Percentiles rank a stretch among this genome's conserved stretches.
These are phyloP conservation scores for Acrobasis consociella DNA, from an alignment of 2,888 invertebrate genomes.

Conservation along the genomic window DNA sequence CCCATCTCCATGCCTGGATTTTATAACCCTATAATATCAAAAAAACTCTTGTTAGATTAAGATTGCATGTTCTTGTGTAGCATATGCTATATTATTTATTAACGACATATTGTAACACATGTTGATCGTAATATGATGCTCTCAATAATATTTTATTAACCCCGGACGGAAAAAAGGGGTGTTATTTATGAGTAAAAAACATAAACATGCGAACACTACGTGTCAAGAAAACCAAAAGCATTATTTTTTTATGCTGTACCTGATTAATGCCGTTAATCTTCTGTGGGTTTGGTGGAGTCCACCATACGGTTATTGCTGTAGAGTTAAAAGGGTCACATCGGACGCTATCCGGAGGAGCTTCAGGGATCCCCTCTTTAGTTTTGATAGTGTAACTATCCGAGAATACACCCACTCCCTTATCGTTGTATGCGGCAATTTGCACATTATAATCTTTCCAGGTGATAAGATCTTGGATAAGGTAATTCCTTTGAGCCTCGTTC, in stretches of 20 bases:
- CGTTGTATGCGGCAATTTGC: slow-evolving; percentile 98
- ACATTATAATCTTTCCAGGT: slow-evolving; percentile 99
- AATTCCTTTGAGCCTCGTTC: slow-evolving; percentile 95
- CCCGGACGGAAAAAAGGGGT: too few species aligned
- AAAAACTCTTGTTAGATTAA: not conserved
- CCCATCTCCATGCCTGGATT: slow-evolving; percentile 91
- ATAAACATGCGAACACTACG: not conserved
- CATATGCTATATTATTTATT: slow-evolving; percentile 1
- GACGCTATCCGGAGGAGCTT: slow-evolving; percentile 94
- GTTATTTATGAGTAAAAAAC: slow-evolving; percentile 10
- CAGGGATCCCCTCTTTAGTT: slow-evolving; percentile 97
- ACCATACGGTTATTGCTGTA: slow-evolving; percentile 91
- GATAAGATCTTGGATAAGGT: slow-evolving; percentile 94
- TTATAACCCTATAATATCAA: slow-evolving; percentile 86
- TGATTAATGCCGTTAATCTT: slow-evolving; percentile 99
- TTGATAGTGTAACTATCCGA: slow-evolving; percentile 95
- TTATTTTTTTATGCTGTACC: slow-evolving; percentile 56
- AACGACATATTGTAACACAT: slow-evolving; percentile 3
- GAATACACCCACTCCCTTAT: slow-evolving; percentile 96
- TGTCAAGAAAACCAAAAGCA: slow-evolving; percentile 3
- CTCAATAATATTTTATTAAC: slow-evolving; percentile 12
- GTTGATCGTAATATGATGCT: slow-evolving; percentile 8
- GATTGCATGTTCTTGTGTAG: not conserved
- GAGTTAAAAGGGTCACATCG: slow-evolving; percentile 92
- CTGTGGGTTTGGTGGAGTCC: slow-evolving; percentile 98